A percentile compares a stretch with the other conserved stretches of the same genome.
Evolutionary conservation across 2,797 vertebrate genomes (phyloP).

Genomic region (Mus spretus): DNA sequence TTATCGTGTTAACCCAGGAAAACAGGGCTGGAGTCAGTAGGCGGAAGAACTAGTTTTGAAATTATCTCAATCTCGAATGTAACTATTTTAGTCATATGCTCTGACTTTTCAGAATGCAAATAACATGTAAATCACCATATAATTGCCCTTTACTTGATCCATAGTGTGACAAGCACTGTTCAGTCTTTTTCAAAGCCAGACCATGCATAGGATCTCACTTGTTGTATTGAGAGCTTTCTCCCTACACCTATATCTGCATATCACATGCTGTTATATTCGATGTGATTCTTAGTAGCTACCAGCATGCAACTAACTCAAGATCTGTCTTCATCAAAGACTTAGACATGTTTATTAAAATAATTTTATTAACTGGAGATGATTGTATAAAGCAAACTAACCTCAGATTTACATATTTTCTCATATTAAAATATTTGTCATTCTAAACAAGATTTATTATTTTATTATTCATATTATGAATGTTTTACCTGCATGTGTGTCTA

Average conservation of each 20-base stretch:
- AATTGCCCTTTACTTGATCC: background rate
- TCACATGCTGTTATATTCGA: background rate
- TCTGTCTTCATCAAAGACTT: conserved; percentile 8
- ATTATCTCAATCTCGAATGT: background rate
- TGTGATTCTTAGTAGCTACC: background rate
- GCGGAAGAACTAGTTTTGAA: background rate
- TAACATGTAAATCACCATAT: background rate
- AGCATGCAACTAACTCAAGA: background rate
- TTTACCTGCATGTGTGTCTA: background rate
- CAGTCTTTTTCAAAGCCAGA: conserved; percentile 4
- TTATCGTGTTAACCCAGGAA: background rate
- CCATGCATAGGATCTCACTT: background rate
- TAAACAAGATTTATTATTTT: background rate
- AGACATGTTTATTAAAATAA: background rate
- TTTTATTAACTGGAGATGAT: background rate
- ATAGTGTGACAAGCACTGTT: background rate
- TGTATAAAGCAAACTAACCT: background rate
- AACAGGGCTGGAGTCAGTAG: background rate
- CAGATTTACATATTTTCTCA: background rate
- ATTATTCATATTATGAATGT: background rate
- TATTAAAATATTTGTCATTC: background rate
- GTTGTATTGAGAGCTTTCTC: background rate
- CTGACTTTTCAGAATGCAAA: background rate
- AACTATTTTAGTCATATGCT: conserved; percentile 19
- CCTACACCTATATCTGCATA: background rate